phyloP scores from a whole-genome alignment of 2,113 vertebrate genomes.

The Podiceps cristatus region DNA sequence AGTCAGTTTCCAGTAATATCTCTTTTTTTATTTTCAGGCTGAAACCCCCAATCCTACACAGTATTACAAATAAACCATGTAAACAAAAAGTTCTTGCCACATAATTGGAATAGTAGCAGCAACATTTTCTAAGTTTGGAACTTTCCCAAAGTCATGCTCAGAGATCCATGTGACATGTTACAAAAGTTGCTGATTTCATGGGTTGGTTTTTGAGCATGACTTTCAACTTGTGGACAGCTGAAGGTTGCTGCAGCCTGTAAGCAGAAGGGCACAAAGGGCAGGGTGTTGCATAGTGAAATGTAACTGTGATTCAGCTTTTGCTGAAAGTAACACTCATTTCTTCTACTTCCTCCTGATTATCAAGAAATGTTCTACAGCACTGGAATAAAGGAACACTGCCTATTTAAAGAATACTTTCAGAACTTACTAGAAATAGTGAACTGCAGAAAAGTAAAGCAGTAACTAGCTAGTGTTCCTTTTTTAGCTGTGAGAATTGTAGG shows the following conservation, averaged over 20 bases:
- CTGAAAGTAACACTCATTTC: constrained; percentile 10
- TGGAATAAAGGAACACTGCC: background rate
- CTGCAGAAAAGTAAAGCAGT: background rate
- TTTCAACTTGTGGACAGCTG: constrained; percentile 1
- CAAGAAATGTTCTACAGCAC: constrained; percentile 3
- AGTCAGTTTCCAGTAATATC: background rate
- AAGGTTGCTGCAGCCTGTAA: background rate
- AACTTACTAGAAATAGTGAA: background rate
- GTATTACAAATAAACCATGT: background rate
- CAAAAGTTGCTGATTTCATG: constrained; percentile 40
- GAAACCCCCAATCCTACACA: background rate
- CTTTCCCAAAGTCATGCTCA: constrained; percentile 33
- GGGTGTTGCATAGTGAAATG: background rate
- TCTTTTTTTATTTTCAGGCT: background rate
- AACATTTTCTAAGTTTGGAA: constrained; percentile 37
- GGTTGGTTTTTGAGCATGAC: constrained; percentile 48
- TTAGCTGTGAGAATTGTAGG: background rate
- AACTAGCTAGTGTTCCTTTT: background rate
- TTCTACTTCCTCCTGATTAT: constrained; percentile 39
- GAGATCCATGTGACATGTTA: constrained; percentile 56
- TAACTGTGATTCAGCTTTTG: constrained; percentile 56
- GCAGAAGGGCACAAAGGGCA: constrained; percentile 1
- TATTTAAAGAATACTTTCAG: background rate
- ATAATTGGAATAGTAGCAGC: background rate
- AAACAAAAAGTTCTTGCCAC: constrained; percentile 4